Evolutionary conservation across 1,140 invertebrate genomes (phyloP), one percentile per base, ranked within the genome.

Genomic region (Venustaconcha ellipsiformis): DNA sequence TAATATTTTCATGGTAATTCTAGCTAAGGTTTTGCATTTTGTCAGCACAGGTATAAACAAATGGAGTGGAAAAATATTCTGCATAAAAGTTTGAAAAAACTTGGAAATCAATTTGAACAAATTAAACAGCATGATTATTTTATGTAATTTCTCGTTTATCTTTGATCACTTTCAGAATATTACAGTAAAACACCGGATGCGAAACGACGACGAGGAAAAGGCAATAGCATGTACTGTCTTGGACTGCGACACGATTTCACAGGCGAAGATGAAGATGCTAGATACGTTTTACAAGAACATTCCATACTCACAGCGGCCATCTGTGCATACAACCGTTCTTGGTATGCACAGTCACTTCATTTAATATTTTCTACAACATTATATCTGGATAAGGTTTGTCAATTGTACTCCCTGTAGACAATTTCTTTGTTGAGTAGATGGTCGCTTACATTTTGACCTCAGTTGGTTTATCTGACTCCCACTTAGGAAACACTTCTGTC

Each of bases 201-300:
- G 68, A 57, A 71, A 97, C 60, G 97, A 70, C 92, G 95, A 97
- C 96, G 90, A 91, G 85, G 82, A 91, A 88, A 88, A 89, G 71
- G 74, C 84, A 93, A 96, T 84, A 94, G 95, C 83, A 96, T 99
- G 85, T 20, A 97, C 98, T 91, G 97, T 99, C 55, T 93, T 99
- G 78, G 98, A 99, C 91, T 99, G 98, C 93, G 98, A 99, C 92
- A 99, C 97, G 67, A 99, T 99, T 89, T 96, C 96, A 82, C 98
- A 99, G 80, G 97, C 99, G 5, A 99, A 99, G 90, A 97, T 99
- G 90, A 99, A 99, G 91, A 95, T 97, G 84, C 92, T 99, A 81
- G 98, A 99, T 90, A 96, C 96, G 65, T 97, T 99, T 88, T 99
- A 99, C 91, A 94, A 95, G 86, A 97, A 97, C 77, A 97, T 96